Base-by-base conservation (phyloP, 2,888 invertebrate genomes). In the Tribolium freemani region DNA sequence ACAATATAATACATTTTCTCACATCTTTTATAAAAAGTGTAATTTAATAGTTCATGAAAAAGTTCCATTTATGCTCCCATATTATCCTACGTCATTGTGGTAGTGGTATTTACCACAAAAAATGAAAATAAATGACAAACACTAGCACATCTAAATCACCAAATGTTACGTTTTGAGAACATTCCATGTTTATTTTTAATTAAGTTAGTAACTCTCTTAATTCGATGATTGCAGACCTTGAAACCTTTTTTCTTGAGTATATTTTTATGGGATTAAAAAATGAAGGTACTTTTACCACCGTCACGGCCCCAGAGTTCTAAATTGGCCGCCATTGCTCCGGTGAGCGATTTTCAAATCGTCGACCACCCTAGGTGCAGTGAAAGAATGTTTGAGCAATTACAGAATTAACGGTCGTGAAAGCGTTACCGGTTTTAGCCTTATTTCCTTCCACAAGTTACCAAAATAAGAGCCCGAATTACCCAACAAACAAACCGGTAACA, bases 361-460 rank as follows among this genome's bases (percentile, higher is more conserved):
- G 26, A 44, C 53, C 44, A 54, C 64, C 64, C 48, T 26, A 45
- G 44, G 20, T 58, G 51, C 50, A 21, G 31, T 51, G 53, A 64
- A 64, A 64, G 53, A 51, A 53, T 38, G 38, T 53, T 53, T 9
- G 5, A 20, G 63, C 44, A 64, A 64, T 64, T 64, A 64, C 5
- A 20, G 30, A 53, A 45, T 64, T 44, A 64, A 53, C 64, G 53
- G 45, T 64, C 64, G 64, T 64, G 64, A 64, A 64, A 64, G 64
- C 64, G 64, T 64, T 64, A 53, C 64, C 64, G 64, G 54, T 54
- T 53, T 64, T 21, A 64, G 64, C 53, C 64, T 64, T 64, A 45
- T 64, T 64, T 64, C 64, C 64, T 64, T 64, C 64, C 64, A 63
- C 63, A 58, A 58, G 57, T 58, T 61, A 61, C 60, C 64, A 44